phyloP scores from a whole-genome alignment of 2,797 vertebrate genomes.

The Philypnodon macrostomus region DNA sequence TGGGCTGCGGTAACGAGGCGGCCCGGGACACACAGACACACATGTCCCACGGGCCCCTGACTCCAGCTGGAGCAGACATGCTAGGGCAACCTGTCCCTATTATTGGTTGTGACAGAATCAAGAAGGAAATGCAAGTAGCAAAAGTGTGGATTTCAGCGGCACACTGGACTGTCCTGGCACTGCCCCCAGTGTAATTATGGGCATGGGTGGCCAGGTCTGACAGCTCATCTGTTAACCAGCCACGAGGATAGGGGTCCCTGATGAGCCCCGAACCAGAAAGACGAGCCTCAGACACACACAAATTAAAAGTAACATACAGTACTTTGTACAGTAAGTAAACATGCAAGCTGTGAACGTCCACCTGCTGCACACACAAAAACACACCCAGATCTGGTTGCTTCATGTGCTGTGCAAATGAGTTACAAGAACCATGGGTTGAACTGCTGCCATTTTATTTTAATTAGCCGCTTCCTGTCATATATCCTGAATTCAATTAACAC shows the following conservation, averaged over 20 bases:
- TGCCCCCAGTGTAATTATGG: constrained; percentile 76
- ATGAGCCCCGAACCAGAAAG: constrained; percentile 53
- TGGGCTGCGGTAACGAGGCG: constrained; percentile 42
- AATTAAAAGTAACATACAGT: constrained; percentile 56
- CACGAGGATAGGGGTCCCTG: constrained; percentile 67
- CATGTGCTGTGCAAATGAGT: constrained; percentile 43
- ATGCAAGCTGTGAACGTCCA: constrained; percentile 25
- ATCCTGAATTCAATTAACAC: constrained; percentile 44
- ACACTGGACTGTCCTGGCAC: constrained; percentile 66
- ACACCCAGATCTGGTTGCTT: constrained; percentile 35
- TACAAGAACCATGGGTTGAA: constrained; percentile 33
- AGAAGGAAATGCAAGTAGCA: constrained; percentile 67
- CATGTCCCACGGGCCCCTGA: constrained; percentile 52
- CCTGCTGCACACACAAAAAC: constrained; percentile 19
- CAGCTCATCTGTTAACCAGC: constrained; percentile 79
- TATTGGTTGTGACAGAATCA: constrained; percentile 78
- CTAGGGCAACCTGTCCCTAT: constrained; percentile 65
- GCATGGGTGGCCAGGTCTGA: constrained; percentile 79
- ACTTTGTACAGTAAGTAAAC: constrained; percentile 24
- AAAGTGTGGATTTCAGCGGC: constrained; percentile 47
- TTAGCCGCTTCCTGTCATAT: constrained; percentile 50
- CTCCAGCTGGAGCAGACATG: constrained; percentile 69
- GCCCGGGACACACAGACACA: constrained; percentile 39
- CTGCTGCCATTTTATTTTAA: constrained; percentile 52
- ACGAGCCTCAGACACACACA: constrained; percentile 57